Conservation (phyloP, 2,797 vertebrate species). For the Octomys mimax region DNA sequence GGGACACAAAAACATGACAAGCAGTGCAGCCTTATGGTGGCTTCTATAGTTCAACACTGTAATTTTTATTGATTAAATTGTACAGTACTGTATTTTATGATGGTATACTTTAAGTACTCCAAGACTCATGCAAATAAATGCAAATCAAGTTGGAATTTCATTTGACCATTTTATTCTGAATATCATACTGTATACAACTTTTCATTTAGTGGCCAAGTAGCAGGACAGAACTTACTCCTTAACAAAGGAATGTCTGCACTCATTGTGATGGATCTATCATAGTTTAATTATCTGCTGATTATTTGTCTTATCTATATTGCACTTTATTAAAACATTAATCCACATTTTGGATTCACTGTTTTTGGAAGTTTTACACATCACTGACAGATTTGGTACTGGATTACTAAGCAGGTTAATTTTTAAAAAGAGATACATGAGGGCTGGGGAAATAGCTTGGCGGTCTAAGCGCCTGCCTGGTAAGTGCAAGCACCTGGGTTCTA, state of each 20-base stretch:
- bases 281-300: background rate
- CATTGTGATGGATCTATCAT: background rate
- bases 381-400: background rate
- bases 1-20: background rate
- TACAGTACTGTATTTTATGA: background rate
- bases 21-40: background rate
- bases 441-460: no score
- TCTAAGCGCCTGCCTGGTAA: no score
- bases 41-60: background rate
- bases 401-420: background rate
- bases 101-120: background rate
- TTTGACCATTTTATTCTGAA: background rate
- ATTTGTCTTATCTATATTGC: background rate
- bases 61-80: background rate
- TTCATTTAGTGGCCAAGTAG: background rate
- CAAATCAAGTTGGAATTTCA: background rate
- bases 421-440: background rate
- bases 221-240: background rate
- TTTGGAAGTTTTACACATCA: background rate
- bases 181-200: background rate
- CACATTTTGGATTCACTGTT: background rate
- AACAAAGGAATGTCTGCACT: background rate
- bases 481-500: no score
- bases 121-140: background rate
- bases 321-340: background rate